These are phyloP conservation scores for Lepidurus arcticus DNA, from an alignment of 1,140 invertebrate species.

Conservation along the genomic window DNA sequence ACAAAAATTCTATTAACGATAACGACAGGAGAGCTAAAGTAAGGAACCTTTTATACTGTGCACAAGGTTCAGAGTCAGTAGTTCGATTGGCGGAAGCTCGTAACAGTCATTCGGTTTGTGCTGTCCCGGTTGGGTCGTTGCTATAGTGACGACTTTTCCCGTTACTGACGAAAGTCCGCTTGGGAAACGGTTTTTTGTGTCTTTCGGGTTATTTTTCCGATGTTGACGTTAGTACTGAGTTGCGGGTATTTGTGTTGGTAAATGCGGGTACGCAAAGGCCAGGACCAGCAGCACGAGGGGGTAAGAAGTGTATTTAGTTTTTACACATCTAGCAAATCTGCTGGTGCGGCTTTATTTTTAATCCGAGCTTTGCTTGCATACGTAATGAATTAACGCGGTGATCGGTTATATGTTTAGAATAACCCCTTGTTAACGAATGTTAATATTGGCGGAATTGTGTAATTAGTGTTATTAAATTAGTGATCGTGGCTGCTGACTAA, in stretches of 20 bases:
- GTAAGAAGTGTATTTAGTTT: background rate
- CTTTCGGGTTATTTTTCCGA: background rate
- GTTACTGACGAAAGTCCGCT: background rate
- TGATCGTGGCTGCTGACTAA: too few species aligned
- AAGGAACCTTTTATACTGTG: background rate
- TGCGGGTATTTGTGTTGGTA: background rate
- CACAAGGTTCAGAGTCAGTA: background rate
- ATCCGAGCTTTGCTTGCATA: background rate
- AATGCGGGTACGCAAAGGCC: constrained; percentile 1
- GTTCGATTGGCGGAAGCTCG: background rate
- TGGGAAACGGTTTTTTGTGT: background rate
- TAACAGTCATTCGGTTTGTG: background rate
- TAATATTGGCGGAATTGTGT: too few species aligned
- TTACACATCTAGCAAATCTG: background rate
- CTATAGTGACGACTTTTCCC: background rate
- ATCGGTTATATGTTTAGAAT: too few species aligned
- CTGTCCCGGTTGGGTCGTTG: background rate
- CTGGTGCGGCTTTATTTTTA: background rate
- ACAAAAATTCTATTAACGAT: background rate
- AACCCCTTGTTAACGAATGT: too few species aligned
- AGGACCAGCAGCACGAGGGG: background rate
- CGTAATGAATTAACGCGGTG: background rate
- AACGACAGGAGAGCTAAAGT: background rate
- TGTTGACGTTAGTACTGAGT: background rate
- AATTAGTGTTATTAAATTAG: too few species aligned